Evolutionary conservation across 2,888 invertebrate species (phyloP).

Genomic region (Meghimatium bilineatum): DNA sequence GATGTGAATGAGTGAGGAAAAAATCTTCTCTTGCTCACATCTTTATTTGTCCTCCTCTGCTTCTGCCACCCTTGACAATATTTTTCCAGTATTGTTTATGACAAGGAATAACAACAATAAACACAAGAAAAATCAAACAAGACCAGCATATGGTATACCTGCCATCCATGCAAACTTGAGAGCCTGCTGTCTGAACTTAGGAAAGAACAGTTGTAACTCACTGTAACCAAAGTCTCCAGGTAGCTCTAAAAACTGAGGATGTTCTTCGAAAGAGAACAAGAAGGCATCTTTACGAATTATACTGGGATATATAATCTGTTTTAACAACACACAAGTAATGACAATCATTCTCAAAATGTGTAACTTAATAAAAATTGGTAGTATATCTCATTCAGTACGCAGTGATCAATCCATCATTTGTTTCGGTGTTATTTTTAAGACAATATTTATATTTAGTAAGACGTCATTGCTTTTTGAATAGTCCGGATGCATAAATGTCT

Average conservation of each 20-base stretch:
- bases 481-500: no score
- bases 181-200: conserved; percentile 83
- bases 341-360: not conserved
- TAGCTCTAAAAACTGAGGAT: conserved; percentile 83
- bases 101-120: not conserved
- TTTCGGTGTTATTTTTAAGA: no score
- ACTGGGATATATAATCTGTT: no score
- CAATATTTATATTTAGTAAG: no score
- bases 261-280: conserved; percentile 47
- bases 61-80: no score
- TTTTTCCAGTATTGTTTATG: no score
- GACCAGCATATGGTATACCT: conserved; percentile 74
- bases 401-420: no score
- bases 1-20: no score
- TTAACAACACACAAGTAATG: not conserved
- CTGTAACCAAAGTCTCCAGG: conserved; percentile 87
- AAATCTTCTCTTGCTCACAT: no score
- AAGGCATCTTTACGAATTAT: not conserved
- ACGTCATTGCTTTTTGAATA: no score
- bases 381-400: no score
- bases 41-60: no score
- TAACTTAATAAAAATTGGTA: not conserved
- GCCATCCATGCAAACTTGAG: conserved; percentile 92
- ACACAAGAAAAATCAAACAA: not conserved
- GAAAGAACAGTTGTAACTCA: conserved; percentile 86